Evolutionary conservation across 2,888 invertebrate genomes (phyloP), one percentile per base, ranked within the genome.

Genomic region (Drosophila meridionalis): DNA sequence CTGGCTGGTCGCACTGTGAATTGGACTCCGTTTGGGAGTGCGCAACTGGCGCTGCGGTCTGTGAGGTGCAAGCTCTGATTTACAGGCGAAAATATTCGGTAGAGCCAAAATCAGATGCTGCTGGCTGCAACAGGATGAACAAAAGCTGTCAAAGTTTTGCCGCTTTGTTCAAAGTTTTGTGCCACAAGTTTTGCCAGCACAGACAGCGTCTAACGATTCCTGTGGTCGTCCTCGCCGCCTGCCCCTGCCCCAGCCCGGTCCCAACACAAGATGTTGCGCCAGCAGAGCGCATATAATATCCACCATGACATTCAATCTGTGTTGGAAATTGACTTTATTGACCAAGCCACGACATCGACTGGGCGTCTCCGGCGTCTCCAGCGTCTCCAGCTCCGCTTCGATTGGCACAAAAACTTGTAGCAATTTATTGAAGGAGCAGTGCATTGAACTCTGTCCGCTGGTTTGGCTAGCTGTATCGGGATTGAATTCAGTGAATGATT

Each of bases 281-380:
- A 32, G 30, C 50, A 47, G 9, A 58, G 77, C 70, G 82, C 89
- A 84, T 85, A 85, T 85, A 85, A 87, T 87, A 87, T 85, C 71
- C 78, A 65, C 60, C 67, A 69, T 82, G 85, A 89, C 89, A 86
- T 86, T 86, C 82, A 89, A 87, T 86, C 87, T 80, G 67, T 82
- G 76, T 50, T 70, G 64, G 66, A 65, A 71, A 75, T 75, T 72
- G 80, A 78, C 84, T 81, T 76, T 79, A 86, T 69, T 84, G 89
- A 83, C 79, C 83, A 66, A 68, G 60, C 58, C 52, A 45, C 53
- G 47, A 57, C 67, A 57, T 28, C 53, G 56, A 47, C 58, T 50
- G 53, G 60, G 48, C 71, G 63, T 64, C 62, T 48, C 53, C 53
- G 6, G 30, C 53, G 6, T 30, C 42, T 38, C 52, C 45, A 9